phyloP scores from a whole-genome alignment of 2,113 vertebrate genomes.

The Hemicordylus capensis region DNA sequence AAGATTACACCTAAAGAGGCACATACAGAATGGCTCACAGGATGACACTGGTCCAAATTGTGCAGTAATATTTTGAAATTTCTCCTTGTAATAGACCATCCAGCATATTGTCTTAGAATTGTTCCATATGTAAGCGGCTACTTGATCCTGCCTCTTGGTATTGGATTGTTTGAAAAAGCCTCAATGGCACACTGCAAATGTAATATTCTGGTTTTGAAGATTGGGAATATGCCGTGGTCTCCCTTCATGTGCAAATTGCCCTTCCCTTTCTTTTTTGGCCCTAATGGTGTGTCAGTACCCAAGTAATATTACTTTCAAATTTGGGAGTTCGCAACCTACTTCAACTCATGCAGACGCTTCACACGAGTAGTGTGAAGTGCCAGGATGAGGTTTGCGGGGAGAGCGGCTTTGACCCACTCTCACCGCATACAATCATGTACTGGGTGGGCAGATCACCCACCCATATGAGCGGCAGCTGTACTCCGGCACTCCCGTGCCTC shows the following conservation, averaged over 20 bases:
- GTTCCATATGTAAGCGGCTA: too few species aligned
- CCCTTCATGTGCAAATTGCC: neutral
- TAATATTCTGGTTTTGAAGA: neutral
- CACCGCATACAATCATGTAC: too few species aligned
- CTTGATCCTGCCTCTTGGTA: neutral
- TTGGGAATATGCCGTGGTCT: neutral
- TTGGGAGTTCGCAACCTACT: neutral
- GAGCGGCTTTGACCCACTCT: too few species aligned
- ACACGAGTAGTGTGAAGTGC: too few species aligned
- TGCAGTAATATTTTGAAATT: neutral
- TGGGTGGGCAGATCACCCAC: too few species aligned
- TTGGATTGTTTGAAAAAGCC: neutral
- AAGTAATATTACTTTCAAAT: neutral
- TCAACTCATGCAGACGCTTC: too few species aligned
- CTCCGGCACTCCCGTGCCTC: too few species aligned
- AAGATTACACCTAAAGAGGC: neutral
- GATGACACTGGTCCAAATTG: neutral
- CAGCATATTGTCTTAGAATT: neutral
- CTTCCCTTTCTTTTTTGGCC: neutral
- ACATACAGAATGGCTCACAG: neutral
- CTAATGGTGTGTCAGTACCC: neutral
- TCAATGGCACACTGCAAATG: neutral
- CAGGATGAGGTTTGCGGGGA: too few species aligned
- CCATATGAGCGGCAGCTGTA: too few species aligned
- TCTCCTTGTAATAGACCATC: neutral